phyloP scores from a whole-genome alignment of 2,113 vertebrate genomes.

The Cichladusa arquata region DNA sequence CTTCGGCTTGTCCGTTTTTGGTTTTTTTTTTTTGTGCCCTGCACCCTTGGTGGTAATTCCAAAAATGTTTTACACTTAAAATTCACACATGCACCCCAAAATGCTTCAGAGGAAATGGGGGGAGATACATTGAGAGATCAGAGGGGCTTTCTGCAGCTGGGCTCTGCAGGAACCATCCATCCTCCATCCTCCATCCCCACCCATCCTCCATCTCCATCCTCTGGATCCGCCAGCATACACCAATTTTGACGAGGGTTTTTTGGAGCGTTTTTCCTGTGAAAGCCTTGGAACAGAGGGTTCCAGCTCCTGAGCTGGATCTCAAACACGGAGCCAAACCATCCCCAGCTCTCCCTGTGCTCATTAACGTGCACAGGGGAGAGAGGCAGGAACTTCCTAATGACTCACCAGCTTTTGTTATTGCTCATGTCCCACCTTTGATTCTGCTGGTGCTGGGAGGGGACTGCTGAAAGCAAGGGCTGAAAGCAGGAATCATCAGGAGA shows the following conservation, averaged over 20 bases:
- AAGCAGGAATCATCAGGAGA: background rate
- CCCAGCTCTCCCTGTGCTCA: background rate
- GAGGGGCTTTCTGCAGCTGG: fast-evolving
- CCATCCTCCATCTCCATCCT: background rate
- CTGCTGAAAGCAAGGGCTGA: slow-evolving; percentile 28
- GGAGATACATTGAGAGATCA: background rate
- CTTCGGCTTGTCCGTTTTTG: fast-evolving
- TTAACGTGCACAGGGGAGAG: slow-evolving; percentile 40
- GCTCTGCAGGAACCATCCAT: background rate
- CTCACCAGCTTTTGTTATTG: slow-evolving; percentile 35
- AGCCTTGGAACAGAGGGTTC: background rate
- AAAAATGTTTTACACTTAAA: background rate
- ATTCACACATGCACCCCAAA: background rate
- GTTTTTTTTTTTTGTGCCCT: fast-evolving
- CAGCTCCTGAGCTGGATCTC: background rate
- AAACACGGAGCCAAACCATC: slow-evolving; percentile 4
- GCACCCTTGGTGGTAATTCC: background rate
- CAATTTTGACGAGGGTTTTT: background rate
- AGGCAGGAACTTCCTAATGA: slow-evolving; percentile 61
- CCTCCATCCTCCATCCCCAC: background rate
- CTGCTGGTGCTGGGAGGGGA: slow-evolving; percentile 8
- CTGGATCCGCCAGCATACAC: fast-evolving
- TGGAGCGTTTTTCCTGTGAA: background rate
- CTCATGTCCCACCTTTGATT: slow-evolving; percentile 49
- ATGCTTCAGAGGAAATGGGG: fast-evolving